Evolutionary conservation across 2,888 invertebrate species (phyloP).

Genomic region (Phyllotreta striolata): DNA sequence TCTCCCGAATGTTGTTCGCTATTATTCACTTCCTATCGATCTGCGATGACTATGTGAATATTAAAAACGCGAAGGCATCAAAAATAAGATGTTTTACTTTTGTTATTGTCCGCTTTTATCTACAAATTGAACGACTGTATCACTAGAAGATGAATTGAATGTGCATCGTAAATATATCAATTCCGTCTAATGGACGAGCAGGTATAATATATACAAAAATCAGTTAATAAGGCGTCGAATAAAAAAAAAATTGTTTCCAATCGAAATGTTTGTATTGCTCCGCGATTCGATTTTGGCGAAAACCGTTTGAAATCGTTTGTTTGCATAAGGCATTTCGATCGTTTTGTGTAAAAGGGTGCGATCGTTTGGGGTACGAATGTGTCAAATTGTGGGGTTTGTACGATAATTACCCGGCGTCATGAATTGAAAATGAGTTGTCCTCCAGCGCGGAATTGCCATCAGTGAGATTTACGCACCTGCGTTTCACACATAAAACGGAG

Average conservation of each 20-base stretch:
- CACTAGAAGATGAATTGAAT: too few species aligned
- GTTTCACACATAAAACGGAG: conserved; percentile 28
- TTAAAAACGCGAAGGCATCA: conserved; percentile 44
- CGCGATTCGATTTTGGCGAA: conserved; percentile 17
- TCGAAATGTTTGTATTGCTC: neutral
- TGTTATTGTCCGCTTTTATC: conserved; percentile 35
- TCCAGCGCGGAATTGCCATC: conserved; percentile 42
- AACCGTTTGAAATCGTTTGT: conserved; percentile 31
- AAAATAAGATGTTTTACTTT: conserved; percentile 44
- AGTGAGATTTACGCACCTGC: conserved; percentile 42
- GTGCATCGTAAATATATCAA: too few species aligned
- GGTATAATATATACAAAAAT: too few species aligned
- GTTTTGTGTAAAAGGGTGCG: conserved; percentile 32
- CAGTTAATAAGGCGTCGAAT: too few species aligned
- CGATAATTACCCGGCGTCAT: conserved; percentile 44
- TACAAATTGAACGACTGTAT: conserved; percentile 33
- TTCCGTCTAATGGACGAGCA: too few species aligned
- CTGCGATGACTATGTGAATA: conserved; percentile 52
- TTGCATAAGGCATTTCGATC: conserved; percentile 34
- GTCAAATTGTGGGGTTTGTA: conserved; percentile 46
- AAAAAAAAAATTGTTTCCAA: neutral
- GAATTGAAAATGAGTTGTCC: conserved; percentile 47
- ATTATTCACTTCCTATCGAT: conserved; percentile 51
- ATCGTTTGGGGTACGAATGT: conserved; percentile 37
- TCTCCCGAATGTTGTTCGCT: conserved; percentile 54